Evolutionary conservation across 2,797 vertebrate genomes (phyloP).

Genomic region (Trichosurus vulpecula): DNA sequence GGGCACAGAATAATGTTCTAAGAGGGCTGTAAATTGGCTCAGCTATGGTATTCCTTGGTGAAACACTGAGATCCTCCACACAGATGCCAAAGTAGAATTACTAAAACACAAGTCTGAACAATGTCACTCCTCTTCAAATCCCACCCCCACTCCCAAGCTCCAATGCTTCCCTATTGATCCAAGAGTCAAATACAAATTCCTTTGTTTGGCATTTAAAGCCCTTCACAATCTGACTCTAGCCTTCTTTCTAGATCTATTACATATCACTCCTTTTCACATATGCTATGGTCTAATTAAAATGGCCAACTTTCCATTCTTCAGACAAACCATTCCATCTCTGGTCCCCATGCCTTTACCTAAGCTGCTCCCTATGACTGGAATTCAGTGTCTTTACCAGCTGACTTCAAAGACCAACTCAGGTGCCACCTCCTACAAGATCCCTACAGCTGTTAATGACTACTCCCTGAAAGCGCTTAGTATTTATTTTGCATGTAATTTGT

Average conservation of each 20-base stretch:
- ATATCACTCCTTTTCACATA: not conserved
- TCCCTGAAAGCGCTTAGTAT: not conserved
- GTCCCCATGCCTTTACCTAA: not conserved
- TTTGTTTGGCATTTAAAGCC: not conserved
- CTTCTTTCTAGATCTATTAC: not conserved
- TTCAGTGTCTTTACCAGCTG: not conserved
- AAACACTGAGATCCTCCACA: not conserved
- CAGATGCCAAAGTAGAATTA: not conserved
- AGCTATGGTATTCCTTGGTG: constrained; percentile 8
- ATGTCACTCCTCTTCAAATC: not conserved
- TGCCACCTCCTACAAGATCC: not conserved
- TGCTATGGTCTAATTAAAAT: not conserved
- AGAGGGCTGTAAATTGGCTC: not conserved
- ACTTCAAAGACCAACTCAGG: not conserved
- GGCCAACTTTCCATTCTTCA: not conserved
- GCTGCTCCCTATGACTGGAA: not conserved
- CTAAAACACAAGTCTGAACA: not conserved
- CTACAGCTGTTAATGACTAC: not conserved
- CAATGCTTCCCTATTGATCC: not conserved
- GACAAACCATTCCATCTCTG: not conserved
- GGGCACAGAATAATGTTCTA: not conserved
- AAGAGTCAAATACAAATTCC: not conserved
- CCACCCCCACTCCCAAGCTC: not conserved
- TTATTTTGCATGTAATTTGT: not conserved
- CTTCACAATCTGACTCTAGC: not conserved